phyloP scores from a whole-genome alignment of 1,140 invertebrate species.

The Temnothorax curvispinosus region DNA sequence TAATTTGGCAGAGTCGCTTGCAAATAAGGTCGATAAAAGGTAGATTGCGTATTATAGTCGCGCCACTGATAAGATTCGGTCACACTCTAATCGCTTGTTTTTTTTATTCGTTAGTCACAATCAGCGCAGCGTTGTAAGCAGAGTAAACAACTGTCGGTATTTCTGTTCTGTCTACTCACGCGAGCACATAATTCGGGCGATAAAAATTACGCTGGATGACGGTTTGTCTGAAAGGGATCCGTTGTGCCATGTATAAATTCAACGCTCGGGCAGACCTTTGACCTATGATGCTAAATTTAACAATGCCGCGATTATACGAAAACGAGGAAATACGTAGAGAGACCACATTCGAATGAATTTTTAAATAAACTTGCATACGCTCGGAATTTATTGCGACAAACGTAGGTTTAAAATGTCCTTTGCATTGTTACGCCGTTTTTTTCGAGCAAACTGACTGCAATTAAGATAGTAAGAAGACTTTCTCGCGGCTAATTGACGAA shows the following conservation, averaged over 20 bases:
- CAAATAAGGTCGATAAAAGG: conserved; percentile 65
- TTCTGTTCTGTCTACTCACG: conserved; percentile 23
- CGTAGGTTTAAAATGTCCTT: background rate
- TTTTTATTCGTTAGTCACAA: conserved; percentile 36
- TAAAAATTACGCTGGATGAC: conserved; percentile 29
- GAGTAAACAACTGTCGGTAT: conserved; percentile 28
- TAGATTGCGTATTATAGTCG: conserved; percentile 62
- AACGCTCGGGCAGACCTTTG: background rate
- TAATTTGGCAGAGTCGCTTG: conserved; percentile 61
- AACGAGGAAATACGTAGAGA: background rate
- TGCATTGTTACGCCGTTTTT: background rate
- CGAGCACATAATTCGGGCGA: background rate
- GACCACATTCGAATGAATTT: conserved; percentile 11
- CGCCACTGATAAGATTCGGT: conserved; percentile 67
- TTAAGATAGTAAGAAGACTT: background rate
- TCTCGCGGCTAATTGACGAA: background rate
- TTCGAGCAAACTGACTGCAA: background rate
- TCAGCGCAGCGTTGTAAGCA: conserved; percentile 13
- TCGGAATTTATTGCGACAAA: background rate
- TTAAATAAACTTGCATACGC: conserved; percentile 13
- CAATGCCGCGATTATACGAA: background rate
- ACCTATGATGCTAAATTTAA: conserved; percentile 3
- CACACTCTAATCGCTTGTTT: conserved; percentile 58
- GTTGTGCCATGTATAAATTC: background rate
- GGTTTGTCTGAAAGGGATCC: background rate